phyloP scores from a whole-genome alignment of 2,113 vertebrate species.

The Verasper variegatus region DNA sequence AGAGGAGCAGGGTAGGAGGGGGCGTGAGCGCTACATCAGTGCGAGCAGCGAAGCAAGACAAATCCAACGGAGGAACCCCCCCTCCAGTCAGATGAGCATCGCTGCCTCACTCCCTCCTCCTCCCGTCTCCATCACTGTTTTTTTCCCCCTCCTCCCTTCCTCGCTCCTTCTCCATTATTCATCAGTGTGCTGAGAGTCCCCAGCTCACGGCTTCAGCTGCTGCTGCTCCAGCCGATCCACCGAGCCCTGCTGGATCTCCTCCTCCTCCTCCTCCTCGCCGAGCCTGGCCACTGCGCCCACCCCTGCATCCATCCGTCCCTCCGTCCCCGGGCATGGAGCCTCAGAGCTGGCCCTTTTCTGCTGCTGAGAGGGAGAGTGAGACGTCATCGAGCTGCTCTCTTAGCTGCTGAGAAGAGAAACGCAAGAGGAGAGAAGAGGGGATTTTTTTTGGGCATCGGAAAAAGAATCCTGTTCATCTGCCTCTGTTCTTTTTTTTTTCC shows the following conservation, averaged over 20 bases:
- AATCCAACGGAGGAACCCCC: conserved; percentile 84
- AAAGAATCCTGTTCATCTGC: conserved; percentile 75
- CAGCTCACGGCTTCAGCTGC: conserved; percentile 67
- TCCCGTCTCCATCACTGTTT: conserved; percentile 62
- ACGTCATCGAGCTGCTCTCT: conserved; percentile 55
- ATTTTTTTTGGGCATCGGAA: conserved; percentile 45
- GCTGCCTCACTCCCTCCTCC: conserved; percentile 52
- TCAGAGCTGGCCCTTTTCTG: conserved; percentile 53
- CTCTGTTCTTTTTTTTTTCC: conserved; percentile 42
- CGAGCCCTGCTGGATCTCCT: conserved; percentile 51
- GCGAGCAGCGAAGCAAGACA: conserved; percentile 77
- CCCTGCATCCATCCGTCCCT: not conserved
- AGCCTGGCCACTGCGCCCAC: conserved; percentile 6
- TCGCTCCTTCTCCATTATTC: conserved; percentile 80
- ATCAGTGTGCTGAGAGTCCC: conserved; percentile 67
- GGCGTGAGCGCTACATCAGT: conserved; percentile 50
- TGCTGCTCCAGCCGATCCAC: conserved; percentile 41
- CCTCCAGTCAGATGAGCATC: conserved; percentile 83
- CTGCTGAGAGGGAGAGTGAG: conserved; percentile 49
- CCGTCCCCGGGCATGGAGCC: conserved; percentile 67
- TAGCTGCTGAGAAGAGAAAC: conserved; percentile 58
- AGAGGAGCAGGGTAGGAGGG: conserved; percentile 22
- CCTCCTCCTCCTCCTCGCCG: conserved; percentile 32
- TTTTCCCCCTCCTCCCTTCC: conserved; percentile 55
- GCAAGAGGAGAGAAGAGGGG: conserved; percentile 60